A percentile compares a stretch with the other conserved stretches of the same genome.
Conservation (phyloP, 1,140 invertebrate species). For the Trachymyrmex septentrionalis region DNA sequence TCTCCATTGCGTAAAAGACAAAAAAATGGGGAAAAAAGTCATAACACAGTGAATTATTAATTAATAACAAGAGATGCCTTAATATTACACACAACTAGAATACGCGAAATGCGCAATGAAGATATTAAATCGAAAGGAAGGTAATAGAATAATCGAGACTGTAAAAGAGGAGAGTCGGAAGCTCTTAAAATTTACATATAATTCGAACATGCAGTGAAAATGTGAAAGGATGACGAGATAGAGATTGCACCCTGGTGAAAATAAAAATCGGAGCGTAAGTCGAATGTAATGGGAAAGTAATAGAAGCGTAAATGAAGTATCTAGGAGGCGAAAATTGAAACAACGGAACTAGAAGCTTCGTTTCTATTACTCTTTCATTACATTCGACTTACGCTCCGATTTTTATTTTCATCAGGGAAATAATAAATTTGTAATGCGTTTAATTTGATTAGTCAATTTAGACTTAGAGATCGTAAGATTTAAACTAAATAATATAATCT, state of each 20-base stretch:
- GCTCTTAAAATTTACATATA: conserved; percentile 16
- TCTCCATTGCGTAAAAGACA: conserved; percentile 11
- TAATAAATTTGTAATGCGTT: background rate
- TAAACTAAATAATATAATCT: background rate
- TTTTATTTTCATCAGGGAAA: background rate
- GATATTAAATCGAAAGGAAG: background rate
- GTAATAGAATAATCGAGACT: conserved; percentile 15
- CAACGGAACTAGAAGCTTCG: too few relatives aligned
- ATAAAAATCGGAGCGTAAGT: too few relatives aligned
- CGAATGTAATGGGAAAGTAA: too few relatives aligned
- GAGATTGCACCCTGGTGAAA: background rate
- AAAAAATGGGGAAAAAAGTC: conserved; percentile 10
- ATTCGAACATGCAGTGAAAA: conserved; percentile 10
- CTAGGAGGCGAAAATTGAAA: too few relatives aligned
- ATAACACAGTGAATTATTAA: conserved; percentile 61
- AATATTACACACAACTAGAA: conserved; percentile 77
- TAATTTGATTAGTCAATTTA: conserved; percentile 23
- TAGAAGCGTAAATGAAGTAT: too few relatives aligned
- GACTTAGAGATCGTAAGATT: background rate
- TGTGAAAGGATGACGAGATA: background rate
- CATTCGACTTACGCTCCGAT: too few relatives aligned
- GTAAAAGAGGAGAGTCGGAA: background rate
- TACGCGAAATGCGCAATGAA: conserved; percentile 37
- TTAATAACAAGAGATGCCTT: conserved; percentile 82
- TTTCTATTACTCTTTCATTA: too few relatives aligned